Evolutionary conservation across 2,888 invertebrate genomes (phyloP).

Genomic region (Portevinia maculata): DNA sequence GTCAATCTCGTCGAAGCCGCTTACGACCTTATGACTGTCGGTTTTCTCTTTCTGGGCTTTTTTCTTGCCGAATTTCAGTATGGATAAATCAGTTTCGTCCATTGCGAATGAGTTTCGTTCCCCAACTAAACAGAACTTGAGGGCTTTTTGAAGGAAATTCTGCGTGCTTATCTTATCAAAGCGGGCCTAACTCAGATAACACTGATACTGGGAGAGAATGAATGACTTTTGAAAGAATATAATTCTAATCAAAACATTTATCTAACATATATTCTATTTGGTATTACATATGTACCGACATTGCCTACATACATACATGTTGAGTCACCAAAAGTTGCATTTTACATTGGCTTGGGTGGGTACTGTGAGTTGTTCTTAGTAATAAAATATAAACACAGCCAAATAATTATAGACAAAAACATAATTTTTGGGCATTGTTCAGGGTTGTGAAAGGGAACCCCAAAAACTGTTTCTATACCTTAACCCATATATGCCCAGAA

Average conservation of each 20-base stretch:
- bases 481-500: too few relatives aligned
- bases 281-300: neutral
- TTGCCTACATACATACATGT: neutral
- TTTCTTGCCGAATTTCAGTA: constrained; percentile 76
- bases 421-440: too few relatives aligned
- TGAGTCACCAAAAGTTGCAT: neutral
- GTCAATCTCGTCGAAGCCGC: constrained; percentile 75
- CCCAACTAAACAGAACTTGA: constrained; percentile 48
- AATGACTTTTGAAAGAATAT: neutral
- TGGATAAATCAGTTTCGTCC: constrained; percentile 79
- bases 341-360: neutral
- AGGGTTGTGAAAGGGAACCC: too few relatives aligned
- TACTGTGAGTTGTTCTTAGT: neutral
- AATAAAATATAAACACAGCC: too few relatives aligned
- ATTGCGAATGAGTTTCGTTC: constrained; percentile 74
- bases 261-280: constrained; percentile 17
- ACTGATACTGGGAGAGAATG: neutral
- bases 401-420: too few relatives aligned
- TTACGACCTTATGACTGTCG: constrained; percentile 78
- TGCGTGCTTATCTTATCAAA: constrained; percentile 62
- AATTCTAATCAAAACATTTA: constrained; percentile 16
- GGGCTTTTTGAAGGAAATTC: constrained; percentile 2
- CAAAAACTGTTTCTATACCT: too few relatives aligned
- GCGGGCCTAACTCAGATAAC: constrained; percentile 37
- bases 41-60: constrained; percentile 77